phyloP scores from a whole-genome alignment of 2,888 invertebrate genomes.

The Mycalesis mineus region DNA sequence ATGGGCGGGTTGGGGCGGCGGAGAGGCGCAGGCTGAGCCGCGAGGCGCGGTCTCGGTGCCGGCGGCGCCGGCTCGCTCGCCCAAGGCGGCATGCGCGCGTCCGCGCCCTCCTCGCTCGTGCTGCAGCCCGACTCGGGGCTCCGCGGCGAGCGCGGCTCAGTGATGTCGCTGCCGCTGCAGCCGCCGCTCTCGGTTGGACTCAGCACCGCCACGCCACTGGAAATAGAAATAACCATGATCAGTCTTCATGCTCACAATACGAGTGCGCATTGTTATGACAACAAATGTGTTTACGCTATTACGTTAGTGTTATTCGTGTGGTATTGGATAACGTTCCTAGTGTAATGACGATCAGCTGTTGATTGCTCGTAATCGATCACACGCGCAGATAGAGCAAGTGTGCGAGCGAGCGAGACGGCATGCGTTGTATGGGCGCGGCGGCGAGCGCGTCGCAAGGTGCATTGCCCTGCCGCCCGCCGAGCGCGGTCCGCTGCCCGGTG shows the following conservation, averaged over 20 bases:
- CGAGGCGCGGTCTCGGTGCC: slow-evolving; percentile 59
- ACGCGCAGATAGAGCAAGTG: slow-evolving; percentile 40
- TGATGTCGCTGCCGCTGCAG: slow-evolving; percentile 86
- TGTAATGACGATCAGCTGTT: slow-evolving; percentile 65
- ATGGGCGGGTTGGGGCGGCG: slow-evolving; percentile 57
- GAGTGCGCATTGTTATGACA: neutral
- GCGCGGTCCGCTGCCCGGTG: slow-evolving; percentile 44
- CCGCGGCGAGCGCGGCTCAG: slow-evolving; percentile 91
- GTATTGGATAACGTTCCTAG: slow-evolving; percentile 23
- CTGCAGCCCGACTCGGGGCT: slow-evolving; percentile 81
- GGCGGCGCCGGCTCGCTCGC: slow-evolving; percentile 71
- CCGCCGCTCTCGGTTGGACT: slow-evolving; percentile 86
- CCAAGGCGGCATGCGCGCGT: slow-evolving; percentile 75
- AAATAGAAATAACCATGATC: slow-evolving; percentile 36
- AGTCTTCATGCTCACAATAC: neutral
- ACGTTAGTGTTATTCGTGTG: neutral
- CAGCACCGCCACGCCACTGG: slow-evolving; percentile 89
- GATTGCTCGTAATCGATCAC: slow-evolving; percentile 56
- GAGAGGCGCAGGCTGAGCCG: slow-evolving; percentile 58
- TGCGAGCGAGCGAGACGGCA: slow-evolving; percentile 36
- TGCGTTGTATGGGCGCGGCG: slow-evolving; percentile 30
- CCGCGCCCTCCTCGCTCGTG: slow-evolving; percentile 74
- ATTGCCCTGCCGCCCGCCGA: slow-evolving; percentile 52
- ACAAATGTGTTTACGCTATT: neutral
- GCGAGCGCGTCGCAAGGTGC: slow-evolving; percentile 54